phyloP scores from a whole-genome alignment of 2,797 vertebrate genomes.

The Spea hammondii region DNA sequence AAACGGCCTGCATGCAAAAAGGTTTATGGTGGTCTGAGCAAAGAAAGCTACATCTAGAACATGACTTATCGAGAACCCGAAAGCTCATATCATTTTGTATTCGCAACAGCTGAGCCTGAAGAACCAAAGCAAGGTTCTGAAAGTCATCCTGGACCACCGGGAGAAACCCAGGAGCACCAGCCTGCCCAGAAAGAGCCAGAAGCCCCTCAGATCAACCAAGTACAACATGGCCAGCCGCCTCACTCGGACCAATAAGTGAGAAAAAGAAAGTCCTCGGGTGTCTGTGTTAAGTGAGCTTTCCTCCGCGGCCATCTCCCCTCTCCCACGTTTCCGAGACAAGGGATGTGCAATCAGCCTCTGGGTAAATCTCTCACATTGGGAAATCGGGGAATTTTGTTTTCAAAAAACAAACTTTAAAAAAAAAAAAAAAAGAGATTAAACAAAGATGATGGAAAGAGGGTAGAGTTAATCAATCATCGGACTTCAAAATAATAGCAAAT shows the following conservation, averaged over 20 bases:
- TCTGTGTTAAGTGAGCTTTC: not conserved
- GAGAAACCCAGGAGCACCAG: not conserved
- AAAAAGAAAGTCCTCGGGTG: not conserved
- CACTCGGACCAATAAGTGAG: slow-evolving; percentile 23
- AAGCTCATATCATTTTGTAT: not conserved
- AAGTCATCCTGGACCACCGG: slow-evolving; percentile 24
- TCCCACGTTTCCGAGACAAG: slow-evolving; percentile 14
- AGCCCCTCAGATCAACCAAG: not conserved
- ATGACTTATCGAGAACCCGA: no score
- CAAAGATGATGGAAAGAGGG: not conserved
- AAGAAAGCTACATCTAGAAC: no score
- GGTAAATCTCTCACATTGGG: slow-evolving; percentile 44
- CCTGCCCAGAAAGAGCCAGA: slow-evolving; percentile 9
- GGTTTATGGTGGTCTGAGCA: no score
- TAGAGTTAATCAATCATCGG: not conserved
- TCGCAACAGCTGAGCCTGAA: slow-evolving; percentile 24
- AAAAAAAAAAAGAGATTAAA: not conserved
- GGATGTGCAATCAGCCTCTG: slow-evolving; percentile 42
- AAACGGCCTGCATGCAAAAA: no score
- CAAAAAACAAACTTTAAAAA: slow-evolving; percentile 34
- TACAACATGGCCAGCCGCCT: not conserved
- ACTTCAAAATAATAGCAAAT: no score
- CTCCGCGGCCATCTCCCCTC: slow-evolving; percentile 9
- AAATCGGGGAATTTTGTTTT: slow-evolving; percentile 31
- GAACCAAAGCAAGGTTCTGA: slow-evolving; percentile 13